A percentile compares a stretch with the other conserved stretches of the same genome.
Conservation (phyloP, 1,140 invertebrate genomes). For the Anadara kagoshimensis region DNA sequence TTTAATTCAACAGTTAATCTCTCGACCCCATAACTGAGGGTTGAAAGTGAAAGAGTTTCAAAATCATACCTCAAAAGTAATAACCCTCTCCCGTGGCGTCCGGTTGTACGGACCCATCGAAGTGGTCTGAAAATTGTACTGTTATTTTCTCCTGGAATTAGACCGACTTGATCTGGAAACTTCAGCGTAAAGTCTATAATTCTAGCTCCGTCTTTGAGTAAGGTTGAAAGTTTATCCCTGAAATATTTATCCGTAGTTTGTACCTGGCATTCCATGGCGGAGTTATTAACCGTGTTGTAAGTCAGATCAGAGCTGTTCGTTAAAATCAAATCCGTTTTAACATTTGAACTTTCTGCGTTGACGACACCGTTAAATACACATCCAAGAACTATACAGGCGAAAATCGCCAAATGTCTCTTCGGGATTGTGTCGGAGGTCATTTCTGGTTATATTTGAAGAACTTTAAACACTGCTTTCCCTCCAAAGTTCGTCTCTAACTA, state of each 20-base stretch:
- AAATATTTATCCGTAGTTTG: not conserved
- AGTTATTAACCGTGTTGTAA: no score
- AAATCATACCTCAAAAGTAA: slow-evolving; percentile 56
- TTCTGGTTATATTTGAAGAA: no score
- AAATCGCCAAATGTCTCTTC: no score
- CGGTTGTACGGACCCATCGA: slow-evolving; percentile 38
- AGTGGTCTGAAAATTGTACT: slow-evolving; percentile 5
- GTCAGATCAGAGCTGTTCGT: no score
- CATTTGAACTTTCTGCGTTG: no score
- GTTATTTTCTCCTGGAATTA: not conserved
- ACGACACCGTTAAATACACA: no score
- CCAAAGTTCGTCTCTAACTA: no score
- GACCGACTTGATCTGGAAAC: not conserved
- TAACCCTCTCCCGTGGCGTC: slow-evolving; percentile 50
- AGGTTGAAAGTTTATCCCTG: slow-evolving; percentile 3
- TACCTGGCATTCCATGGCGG: not conserved
- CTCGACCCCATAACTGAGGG: slow-evolving; percentile 29
- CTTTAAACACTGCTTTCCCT: no score
- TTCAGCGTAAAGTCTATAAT: not conserved
- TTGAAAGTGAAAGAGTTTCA: slow-evolving; percentile 50
- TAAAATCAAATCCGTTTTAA: no score
- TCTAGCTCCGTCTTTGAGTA: not conserved
- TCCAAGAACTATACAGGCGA: no score
- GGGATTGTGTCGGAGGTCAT: no score
- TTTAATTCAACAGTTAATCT: slow-evolving; percentile 17